Evolutionary conservation across 2,113 vertebrate genomes (phyloP).

Genomic region (Neodontobutis hainanensis): DNA sequence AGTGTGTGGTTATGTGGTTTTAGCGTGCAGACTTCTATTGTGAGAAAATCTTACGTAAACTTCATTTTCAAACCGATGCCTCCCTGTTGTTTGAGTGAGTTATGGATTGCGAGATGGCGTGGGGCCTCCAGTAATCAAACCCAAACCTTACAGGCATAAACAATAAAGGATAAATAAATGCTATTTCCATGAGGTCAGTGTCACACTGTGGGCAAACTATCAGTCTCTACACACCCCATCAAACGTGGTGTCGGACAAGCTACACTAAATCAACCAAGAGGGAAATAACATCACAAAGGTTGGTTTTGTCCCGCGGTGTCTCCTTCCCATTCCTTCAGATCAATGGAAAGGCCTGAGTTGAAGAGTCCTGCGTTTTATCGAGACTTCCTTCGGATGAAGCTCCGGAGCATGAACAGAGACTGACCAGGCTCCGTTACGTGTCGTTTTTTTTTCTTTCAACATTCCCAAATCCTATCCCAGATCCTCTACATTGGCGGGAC

Average conservation of each 20-base stretch:
- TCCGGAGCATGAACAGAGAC: slow-evolving; percentile 84
- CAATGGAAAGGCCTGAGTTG: slow-evolving; percentile 97
- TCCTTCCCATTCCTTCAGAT: slow-evolving; percentile 66
- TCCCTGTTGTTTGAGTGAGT: slow-evolving; percentile 81
- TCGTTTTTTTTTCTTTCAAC: slow-evolving; percentile 76
- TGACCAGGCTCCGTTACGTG: slow-evolving; percentile 58
- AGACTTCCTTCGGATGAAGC: slow-evolving; percentile 85
- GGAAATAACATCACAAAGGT: slow-evolving; percentile 70
- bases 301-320: slow-evolving; percentile 49
- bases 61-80: slow-evolving; percentile 82
- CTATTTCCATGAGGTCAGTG: slow-evolving; percentile 82
- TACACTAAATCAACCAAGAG: slow-evolving; percentile 74
- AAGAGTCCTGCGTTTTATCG: slow-evolving; percentile 86
- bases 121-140: slow-evolving; percentile 60
- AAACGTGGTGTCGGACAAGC: slow-evolving; percentile 69
- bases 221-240: slow-evolving; percentile 65
- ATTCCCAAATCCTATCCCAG: slow-evolving; percentile 84
- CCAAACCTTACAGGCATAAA: slow-evolving; percentile 71
- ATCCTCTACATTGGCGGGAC: slow-evolving; percentile 95
- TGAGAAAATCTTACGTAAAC: slow-evolving; percentile 75
- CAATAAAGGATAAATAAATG: slow-evolving; percentile 86
- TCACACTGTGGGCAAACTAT: slow-evolving; percentile 84
- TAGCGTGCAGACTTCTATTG: slow-evolving; percentile 46
- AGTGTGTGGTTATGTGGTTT: slow-evolving; percentile 46
- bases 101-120: slow-evolving; percentile 80